Percentiles rank a stretch among this genome's conserved stretches.
phyloP scores from a whole-genome alignment of 1,140 invertebrate genomes.

The Melipona quadrifasciata region DNA sequence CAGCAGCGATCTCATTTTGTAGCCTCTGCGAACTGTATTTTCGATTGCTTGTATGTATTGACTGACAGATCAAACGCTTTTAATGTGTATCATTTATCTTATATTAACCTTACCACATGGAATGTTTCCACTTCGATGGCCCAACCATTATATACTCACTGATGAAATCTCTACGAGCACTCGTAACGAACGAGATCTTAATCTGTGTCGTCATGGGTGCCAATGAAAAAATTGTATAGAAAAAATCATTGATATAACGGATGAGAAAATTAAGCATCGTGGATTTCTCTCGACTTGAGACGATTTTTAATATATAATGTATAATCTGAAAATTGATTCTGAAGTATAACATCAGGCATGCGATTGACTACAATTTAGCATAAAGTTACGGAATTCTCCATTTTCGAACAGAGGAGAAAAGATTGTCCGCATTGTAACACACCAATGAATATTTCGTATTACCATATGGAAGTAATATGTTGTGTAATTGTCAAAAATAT shows the following conservation, averaged over 20 bases:
- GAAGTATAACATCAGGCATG: no score
- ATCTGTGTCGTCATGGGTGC: not conserved
- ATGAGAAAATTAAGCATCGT: not conserved
- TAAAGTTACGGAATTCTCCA: not conserved
- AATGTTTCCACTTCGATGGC: constrained; percentile 16
- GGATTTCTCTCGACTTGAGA: no score
- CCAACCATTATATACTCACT: not conserved
- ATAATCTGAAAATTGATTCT: not conserved
- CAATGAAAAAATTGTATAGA: not conserved
- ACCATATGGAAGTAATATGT: not conserved
- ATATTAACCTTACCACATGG: constrained; percentile 37
- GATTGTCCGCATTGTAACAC: not conserved
- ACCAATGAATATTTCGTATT: not conserved
- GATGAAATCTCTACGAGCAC: constrained; percentile 13
- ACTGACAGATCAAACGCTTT: constrained; percentile 42
- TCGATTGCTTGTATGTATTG: constrained; percentile 62
- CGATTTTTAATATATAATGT: no score
- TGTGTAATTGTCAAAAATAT: not conserved
- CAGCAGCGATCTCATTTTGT: constrained; percentile 78
- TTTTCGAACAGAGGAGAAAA: not conserved
- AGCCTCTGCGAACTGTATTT: constrained; percentile 72
- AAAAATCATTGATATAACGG: not conserved
- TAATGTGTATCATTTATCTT: constrained; percentile 50
- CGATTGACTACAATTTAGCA: not conserved
- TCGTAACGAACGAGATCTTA: not conserved